Percentiles rank a stretch among this genome's conserved stretches.
Evolutionary conservation across 2,797 vertebrate species (phyloP).

Genomic region (Morus bassanus): DNA sequence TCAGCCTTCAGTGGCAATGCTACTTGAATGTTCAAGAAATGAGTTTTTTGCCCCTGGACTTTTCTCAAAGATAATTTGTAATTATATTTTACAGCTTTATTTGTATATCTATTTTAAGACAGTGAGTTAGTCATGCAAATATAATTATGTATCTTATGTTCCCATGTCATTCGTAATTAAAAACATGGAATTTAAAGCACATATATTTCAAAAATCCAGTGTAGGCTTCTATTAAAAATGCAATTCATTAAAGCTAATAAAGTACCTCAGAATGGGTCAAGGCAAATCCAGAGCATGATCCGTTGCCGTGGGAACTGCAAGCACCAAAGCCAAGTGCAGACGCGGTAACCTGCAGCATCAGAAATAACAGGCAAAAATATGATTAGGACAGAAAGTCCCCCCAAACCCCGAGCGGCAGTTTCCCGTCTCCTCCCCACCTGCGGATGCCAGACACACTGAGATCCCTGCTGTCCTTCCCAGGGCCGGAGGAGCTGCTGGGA

Average conservation of each 20-base stretch:
- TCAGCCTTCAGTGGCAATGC: background rate
- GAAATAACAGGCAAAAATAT: fast-evolving
- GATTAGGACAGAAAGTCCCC: background rate
- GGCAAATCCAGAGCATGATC: background rate
- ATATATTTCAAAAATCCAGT: background rate
- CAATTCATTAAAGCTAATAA: background rate
- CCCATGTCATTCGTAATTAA: background rate
- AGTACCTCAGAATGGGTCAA: background rate
- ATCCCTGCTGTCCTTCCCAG: fast-evolving
- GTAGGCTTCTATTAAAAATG: background rate
- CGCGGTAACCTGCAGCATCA: background rate
- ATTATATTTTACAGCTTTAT: background rate
- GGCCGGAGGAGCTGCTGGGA: background rate
- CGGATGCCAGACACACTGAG: fast-evolving
- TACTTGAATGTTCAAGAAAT: background rate
- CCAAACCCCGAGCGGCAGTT: fast-evolving
- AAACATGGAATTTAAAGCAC: background rate
- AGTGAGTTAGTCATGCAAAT: background rate
- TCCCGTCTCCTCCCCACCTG: fast-evolving
- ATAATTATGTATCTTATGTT: background rate
- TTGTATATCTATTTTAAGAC: background rate
- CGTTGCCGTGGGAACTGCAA: constrained; percentile 8
- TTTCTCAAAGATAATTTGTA: background rate
- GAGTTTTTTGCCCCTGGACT: background rate
- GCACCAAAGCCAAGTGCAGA: background rate